A percentile compares a stretch with the other conserved stretches of the same genome.
Evolutionary conservation across 2,888 invertebrate genomes (phyloP).

Genomic region (Arge pagana): DNA sequence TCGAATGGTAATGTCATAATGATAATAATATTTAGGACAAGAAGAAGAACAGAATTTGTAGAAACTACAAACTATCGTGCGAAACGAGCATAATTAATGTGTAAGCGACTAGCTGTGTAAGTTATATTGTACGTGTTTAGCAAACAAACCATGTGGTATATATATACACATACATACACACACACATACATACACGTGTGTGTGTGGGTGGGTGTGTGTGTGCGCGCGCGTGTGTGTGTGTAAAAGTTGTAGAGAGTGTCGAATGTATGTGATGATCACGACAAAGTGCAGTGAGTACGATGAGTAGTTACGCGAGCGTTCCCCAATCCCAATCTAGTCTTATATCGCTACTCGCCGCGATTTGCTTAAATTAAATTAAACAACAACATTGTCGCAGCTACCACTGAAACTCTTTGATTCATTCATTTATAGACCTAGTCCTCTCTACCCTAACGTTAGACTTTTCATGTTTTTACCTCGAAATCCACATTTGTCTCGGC

Average conservation of each 20-base stretch:
- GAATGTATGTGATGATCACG: slow-evolving; percentile 8
- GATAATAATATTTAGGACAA: slow-evolving; percentile 8
- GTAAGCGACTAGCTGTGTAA: not conserved
- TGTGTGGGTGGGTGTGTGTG: too few species aligned
- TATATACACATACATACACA: not conserved
- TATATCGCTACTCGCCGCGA: slow-evolving; percentile 11
- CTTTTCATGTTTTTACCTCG: too few species aligned
- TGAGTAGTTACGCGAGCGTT: slow-evolving; percentile 1
- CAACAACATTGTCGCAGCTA: slow-evolving; percentile 14
- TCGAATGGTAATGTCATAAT: slow-evolving; percentile 10
- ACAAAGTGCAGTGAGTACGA: slow-evolving; percentile 13
- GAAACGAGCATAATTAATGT: not conserved
- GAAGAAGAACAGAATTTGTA: not conserved
- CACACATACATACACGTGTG: too few species aligned
- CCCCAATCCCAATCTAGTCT: slow-evolving; percentile 14
- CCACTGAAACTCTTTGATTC: slow-evolving; percentile 19
- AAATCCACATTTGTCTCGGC: too few species aligned
- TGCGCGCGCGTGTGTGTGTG: too few species aligned
- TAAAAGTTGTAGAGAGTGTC: slow-evolving; percentile 6
- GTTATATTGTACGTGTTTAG: slow-evolving; percentile 7
- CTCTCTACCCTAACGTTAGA: too few species aligned
- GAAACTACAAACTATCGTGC: slow-evolving; percentile 4
- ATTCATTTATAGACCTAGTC: too few species aligned
- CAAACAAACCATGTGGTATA: slow-evolving; percentile 8
- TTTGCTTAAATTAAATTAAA: too few species aligned